These are phyloP conservation scores for Drosophila seguyi DNA, from an alignment of 1,140 invertebrate species.

Conservation along the genomic window DNA sequence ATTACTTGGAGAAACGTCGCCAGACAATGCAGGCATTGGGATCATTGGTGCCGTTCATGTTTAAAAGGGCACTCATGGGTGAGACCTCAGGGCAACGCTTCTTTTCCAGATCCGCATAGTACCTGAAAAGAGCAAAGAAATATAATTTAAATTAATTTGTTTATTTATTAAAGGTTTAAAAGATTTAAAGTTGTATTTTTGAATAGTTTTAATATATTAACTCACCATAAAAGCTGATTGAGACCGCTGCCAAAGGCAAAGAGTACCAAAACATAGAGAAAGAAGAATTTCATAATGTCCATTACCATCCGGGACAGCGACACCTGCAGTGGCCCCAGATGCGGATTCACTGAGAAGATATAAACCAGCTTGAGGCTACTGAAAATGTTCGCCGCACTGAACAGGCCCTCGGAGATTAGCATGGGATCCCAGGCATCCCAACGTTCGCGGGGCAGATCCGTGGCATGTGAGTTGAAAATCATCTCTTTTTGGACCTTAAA, in stretches of 20 bases:
- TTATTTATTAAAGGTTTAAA: not conserved
- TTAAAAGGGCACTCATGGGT: slow-evolving; percentile 75
- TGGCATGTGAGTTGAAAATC: slow-evolving; percentile 85
- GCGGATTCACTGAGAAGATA: slow-evolving; percentile 99
- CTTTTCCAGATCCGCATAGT: slow-evolving; percentile 97
- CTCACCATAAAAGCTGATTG: slow-evolving; percentile 92
- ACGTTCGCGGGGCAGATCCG: slow-evolving; percentile 90
- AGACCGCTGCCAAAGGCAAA: slow-evolving; percentile 92
- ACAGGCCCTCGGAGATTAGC: slow-evolving; percentile 97
- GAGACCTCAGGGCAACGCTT: slow-evolving; percentile 89
- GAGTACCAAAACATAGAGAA: slow-evolving; percentile 97
- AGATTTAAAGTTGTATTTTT: not conserved
- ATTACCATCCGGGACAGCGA: slow-evolving; percentile 98
- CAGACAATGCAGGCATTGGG: slow-evolving; percentile 95
- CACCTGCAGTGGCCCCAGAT: slow-evolving; percentile 98
- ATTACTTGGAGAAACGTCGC: slow-evolving; percentile 95
- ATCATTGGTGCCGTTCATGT: slow-evolving; percentile 88
- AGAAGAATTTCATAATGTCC: slow-evolving; percentile 99
- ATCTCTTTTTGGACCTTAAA: slow-evolving; percentile 89
- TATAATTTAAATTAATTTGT: not conserved
- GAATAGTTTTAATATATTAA: not conserved
- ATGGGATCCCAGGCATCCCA: slow-evolving; percentile 99
- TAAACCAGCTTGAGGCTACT: slow-evolving; percentile 99
- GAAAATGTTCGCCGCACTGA: slow-evolving; percentile 99
- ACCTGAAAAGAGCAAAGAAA: slow-evolving; percentile 90